Conservation (phyloP, 2,797 vertebrate species). For the Clarias fuscus region DNA sequence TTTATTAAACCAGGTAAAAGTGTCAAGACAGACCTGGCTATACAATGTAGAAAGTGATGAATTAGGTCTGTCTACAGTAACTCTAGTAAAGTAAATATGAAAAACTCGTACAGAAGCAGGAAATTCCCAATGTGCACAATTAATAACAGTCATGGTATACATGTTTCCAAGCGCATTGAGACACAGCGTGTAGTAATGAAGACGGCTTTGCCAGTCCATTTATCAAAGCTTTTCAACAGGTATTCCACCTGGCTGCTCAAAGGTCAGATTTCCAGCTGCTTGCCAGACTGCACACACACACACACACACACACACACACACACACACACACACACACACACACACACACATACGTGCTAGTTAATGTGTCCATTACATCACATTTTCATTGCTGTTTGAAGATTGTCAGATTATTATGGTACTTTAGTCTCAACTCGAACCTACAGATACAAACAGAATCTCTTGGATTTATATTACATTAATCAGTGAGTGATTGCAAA, state of each 20-base stretch:
- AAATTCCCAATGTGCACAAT: background rate
- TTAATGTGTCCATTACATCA: slow-evolving; percentile 44
- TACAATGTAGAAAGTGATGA: background rate
- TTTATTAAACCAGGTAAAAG: background rate
- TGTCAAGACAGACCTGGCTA: background rate
- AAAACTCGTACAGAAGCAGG: background rate
- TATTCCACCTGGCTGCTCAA: slow-evolving; percentile 52
- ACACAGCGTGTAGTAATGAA: slow-evolving; percentile 12
- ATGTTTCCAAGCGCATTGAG: background rate
- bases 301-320: slow-evolving; percentile 11
- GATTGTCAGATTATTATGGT: slow-evolving; percentile 20
- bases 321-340: slow-evolving; percentile 14
- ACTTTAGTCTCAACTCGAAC: slow-evolving; percentile 15
- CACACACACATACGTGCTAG: slow-evolving; percentile 9
- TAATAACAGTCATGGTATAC: background rate
- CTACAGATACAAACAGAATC: slow-evolving; percentile 10
- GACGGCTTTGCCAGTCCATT: slow-evolving; percentile 9
- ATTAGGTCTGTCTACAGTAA: background rate
- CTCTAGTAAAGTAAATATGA: background rate
- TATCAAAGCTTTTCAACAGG: slow-evolving; percentile 46
- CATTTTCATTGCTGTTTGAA: slow-evolving; percentile 26
- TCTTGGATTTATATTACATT: slow-evolving; percentile 26
- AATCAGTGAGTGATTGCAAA: slow-evolving; percentile 9
- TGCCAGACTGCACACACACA: slow-evolving; percentile 19
- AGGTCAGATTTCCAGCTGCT: slow-evolving; percentile 51